A percentile compares a stretch with the other conserved stretches of the same genome.
These are phyloP conservation scores for Pipra filicauda DNA, from an alignment of 2,113 vertebrate genomes.

Conservation along the genomic window DNA sequence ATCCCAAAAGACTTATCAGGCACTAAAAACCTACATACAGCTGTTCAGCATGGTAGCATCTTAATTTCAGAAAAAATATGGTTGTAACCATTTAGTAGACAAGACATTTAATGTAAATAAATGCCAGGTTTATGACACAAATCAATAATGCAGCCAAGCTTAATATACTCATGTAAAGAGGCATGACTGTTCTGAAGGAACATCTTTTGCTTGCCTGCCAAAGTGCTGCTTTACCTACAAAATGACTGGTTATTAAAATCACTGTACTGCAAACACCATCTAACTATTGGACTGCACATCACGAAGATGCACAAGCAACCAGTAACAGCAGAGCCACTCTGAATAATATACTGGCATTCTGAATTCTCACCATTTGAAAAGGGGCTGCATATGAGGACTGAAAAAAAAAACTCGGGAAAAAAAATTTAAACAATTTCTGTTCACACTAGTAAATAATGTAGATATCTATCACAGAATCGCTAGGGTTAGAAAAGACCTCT, in stretches of 20 bases:
- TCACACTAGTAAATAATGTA: fast-evolving
- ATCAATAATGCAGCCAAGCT: slow-evolving; percentile 1
- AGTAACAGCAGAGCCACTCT: not conserved
- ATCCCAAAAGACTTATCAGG: not conserved
- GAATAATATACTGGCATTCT: not conserved
- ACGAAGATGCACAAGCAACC: not conserved
- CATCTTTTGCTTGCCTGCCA: not conserved
- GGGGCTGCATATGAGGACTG: fast-evolving
- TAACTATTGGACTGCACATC: not conserved
- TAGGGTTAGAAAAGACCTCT: not conserved
- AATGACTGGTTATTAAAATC: not conserved
- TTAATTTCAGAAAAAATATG: not conserved
- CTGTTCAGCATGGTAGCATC: not conserved
- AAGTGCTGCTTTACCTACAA: not conserved
- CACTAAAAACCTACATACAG: not conserved
- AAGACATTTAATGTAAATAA: not conserved
- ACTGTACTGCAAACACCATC: not conserved
- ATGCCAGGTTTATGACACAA: not conserved
- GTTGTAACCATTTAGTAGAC: not conserved
- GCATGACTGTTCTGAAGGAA: not conserved
- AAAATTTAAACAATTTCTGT: not conserved
- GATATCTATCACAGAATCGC: not conserved
- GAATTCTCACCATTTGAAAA: not conserved
- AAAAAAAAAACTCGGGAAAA: not conserved
- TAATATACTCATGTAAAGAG: not conserved